A percentile compares a stretch with the other conserved stretches of the same genome.
Evolutionary conservation across 1,140 invertebrate species (phyloP).

Genomic region (Brachionus rotundiformis): DNA sequence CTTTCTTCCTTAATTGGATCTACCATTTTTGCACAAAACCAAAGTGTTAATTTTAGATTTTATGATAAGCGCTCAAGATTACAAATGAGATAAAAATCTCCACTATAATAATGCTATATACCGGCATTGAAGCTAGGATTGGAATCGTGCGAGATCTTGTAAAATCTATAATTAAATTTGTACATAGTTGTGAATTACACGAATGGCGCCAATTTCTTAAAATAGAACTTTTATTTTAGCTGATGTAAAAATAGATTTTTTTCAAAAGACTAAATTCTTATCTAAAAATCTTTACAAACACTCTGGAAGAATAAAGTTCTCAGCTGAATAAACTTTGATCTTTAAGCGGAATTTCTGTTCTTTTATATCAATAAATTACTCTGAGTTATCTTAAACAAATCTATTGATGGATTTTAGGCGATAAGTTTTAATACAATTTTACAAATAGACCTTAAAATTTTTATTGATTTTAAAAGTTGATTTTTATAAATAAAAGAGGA

Average conservation of each 20-base stretch:
- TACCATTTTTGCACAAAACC: not conserved
- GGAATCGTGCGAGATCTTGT: not conserved
- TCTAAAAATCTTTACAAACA: slow-evolving; percentile 1
- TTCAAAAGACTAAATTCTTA: not conserved
- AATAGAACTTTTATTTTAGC: not conserved
- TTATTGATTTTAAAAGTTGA: too few species aligned
- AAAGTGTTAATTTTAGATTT: slow-evolving; percentile 15
- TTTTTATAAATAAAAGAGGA: not conserved
- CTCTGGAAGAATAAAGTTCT: not conserved
- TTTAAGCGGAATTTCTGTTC: not conserved
- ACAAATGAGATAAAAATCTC: slow-evolving; percentile 21
- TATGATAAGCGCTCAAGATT: not conserved
- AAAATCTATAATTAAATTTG: slow-evolving; percentile 35
- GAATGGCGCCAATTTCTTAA: not conserved
- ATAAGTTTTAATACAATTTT: not conserved
- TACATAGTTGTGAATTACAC: slow-evolving; percentile 32
- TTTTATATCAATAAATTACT: not conserved
- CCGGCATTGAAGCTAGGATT: slow-evolving; percentile 1
- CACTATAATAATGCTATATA: not conserved
- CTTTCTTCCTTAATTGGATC: not conserved
- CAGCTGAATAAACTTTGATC: not conserved
- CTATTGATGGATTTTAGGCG: not conserved
- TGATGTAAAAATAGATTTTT: slow-evolving; percentile 34
- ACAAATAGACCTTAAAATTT: not conserved
- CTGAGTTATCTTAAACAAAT: not conserved